phyloP scores from a whole-genome alignment of 2,888 invertebrate genomes.

The Callyntrura guangdongensis region DNA sequence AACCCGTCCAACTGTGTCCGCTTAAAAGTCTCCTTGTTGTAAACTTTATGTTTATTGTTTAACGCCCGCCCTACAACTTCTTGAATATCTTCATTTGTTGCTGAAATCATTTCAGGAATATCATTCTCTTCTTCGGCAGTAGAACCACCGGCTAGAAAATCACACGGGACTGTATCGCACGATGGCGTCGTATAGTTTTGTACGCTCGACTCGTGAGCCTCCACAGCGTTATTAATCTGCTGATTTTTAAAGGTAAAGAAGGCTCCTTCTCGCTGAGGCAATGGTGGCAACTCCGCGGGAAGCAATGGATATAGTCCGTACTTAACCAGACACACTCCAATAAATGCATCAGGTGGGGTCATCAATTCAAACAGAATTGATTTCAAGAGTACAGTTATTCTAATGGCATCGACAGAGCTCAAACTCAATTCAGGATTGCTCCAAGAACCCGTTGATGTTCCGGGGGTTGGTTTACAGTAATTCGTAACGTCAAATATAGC shows the following conservation, averaged over 20 bases:
- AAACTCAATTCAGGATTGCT: constrained; percentile 44
- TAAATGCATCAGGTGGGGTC: constrained; percentile 84
- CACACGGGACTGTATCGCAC: too few relatives aligned
- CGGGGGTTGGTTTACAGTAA: constrained; percentile 46
- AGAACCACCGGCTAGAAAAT: too few relatives aligned
- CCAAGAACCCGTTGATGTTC: constrained; percentile 38
- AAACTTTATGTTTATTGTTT: constrained; percentile 74
- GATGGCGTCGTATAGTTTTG: too few relatives aligned
- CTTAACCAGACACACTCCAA: constrained; percentile 82
- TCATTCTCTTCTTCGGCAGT: constrained; percentile 57
- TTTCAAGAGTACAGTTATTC: constrained; percentile 81
- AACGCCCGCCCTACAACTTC: constrained; percentile 79
- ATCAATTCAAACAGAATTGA: constrained; percentile 83
- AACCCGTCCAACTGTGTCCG: constrained; percentile 80
- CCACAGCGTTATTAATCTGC: constrained; percentile 64
- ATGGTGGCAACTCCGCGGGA: constrained; percentile 83
- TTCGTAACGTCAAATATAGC: constrained; percentile 77
- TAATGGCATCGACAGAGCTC: constrained; percentile 79
- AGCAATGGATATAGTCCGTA: constrained; percentile 83
- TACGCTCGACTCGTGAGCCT: constrained; percentile 62
- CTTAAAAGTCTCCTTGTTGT: constrained; percentile 76
- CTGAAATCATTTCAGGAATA: constrained; percentile 52
- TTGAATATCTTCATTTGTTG: constrained; percentile 81
- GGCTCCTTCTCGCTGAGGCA: constrained; percentile 81
- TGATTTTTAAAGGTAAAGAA: constrained; percentile 82